Percentiles rank a stretch among this genome's conserved stretches.
phyloP scores from a whole-genome alignment of 2,888 invertebrate genomes.

The Ennomos fuscantarius region DNA sequence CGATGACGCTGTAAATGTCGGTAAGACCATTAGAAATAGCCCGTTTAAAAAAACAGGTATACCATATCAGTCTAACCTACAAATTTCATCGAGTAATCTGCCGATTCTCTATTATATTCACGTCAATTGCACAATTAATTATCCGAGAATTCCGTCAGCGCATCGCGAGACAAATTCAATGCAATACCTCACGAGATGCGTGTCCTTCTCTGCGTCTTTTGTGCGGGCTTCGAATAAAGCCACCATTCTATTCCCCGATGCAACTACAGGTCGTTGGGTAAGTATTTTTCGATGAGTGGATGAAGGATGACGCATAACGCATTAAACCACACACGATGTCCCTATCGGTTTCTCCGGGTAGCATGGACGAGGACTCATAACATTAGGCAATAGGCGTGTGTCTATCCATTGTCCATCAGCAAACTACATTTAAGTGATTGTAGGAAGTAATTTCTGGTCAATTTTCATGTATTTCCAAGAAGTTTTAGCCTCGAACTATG shows the following conservation, averaged over 20 bases:
- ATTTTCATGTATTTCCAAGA: no score
- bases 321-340: constrained; percentile 36
- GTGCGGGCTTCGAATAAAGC: constrained; percentile 63
- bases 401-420: no score
- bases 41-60: no score
- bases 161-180: constrained; percentile 35
- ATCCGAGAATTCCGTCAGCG: constrained; percentile 35
- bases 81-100: constrained; percentile 1
- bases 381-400: no score
- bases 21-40: no score
- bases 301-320: constrained; percentile 58
- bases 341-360: constrained; percentile 23
- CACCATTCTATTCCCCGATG: constrained; percentile 60
- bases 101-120: constrained; percentile 6
- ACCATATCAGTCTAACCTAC: no score
- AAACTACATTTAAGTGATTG: no score
- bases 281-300: constrained; percentile 54
- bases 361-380: constrained; percentile 14
- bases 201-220: constrained; percentile 56
- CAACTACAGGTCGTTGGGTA: constrained; percentile 49
- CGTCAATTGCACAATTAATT: constrained; percentile 33
- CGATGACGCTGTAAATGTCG: no score
- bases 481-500: no score
- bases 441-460: no score
- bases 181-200: constrained; percentile 51